A percentile compares a stretch with the other conserved stretches of the same genome.
Conservation (phyloP, 2,797 vertebrate genomes). For the Trachurus trachurus region DNA sequence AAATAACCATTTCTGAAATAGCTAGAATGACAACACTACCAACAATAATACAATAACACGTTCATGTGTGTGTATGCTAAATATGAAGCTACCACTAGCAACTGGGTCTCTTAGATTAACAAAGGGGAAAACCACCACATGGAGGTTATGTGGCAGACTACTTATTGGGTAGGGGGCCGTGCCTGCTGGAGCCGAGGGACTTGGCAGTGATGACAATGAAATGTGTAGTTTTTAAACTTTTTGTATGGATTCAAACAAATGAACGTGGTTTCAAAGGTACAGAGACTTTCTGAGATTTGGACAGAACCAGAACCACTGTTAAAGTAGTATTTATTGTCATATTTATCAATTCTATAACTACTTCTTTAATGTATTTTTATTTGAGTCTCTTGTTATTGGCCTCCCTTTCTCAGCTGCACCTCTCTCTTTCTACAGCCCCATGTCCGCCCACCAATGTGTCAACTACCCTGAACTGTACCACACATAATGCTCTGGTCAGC, state of each 20-base stretch:
- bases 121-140: no score
- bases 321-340: no score
- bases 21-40: neutral
- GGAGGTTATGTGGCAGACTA: no score
- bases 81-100: neutral
- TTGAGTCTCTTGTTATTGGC: neutral
- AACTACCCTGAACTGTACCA: conserved; percentile 68
- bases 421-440: conserved; percentile 70
- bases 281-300: no score
- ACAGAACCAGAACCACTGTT: neutral
- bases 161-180: no score
- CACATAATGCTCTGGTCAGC: conserved; percentile 59
- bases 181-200: no score
- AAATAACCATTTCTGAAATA: neutral
- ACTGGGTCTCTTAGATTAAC: no score
- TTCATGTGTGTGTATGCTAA: neutral
- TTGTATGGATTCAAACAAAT: no score
- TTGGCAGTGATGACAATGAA: no score
- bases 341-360: neutral
- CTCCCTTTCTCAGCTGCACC: neutral
- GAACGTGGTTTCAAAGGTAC: no score
- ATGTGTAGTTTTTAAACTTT: no score
- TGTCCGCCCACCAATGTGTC: conserved; percentile 76
- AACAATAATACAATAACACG: no score
- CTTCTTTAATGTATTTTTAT: neutral